A percentile compares a stretch with the other conserved stretches of the same genome.
Conservation (phyloP, 2,888 invertebrate species). For the Labia minor region DNA sequence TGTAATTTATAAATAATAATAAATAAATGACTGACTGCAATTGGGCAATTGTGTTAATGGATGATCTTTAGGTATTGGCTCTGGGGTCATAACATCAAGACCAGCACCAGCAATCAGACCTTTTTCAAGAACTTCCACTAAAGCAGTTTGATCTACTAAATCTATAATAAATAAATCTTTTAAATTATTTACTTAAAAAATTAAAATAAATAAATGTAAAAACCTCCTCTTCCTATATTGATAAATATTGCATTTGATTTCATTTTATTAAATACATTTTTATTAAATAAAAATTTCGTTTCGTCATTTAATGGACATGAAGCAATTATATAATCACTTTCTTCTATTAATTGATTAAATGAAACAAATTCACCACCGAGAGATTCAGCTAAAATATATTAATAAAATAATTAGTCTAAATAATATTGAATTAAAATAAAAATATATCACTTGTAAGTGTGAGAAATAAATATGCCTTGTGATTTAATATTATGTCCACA, state of each 20-base stretch:
- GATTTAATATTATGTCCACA: conserved; percentile 57
- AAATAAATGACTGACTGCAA: conserved; percentile 59
- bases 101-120: conserved; percentile 77
- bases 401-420: neutral
- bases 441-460: too few species aligned
- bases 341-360: too few species aligned
- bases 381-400: conserved; percentile 35
- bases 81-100: conserved; percentile 82
- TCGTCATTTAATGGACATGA: too few species aligned
- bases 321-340: too few species aligned
- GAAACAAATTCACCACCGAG: conserved; percentile 30
- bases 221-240: too few species aligned
- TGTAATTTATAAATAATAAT: too few species aligned
- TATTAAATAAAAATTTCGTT: too few species aligned
- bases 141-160: conserved; percentile 67
- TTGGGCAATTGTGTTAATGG: conserved; percentile 69
- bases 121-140: conserved; percentile 41
- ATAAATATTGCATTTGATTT: too few species aligned
- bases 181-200: too few species aligned
- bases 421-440: too few species aligned
- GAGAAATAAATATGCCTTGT: conserved; percentile 43
- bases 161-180: conserved; percentile 31
- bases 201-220: too few species aligned
- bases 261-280: too few species aligned
- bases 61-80: conserved; percentile 72